These are phyloP conservation scores for Chionoecetes opilio DNA, from an alignment of 1,140 invertebrate genomes.

Conservation along the genomic window DNA sequence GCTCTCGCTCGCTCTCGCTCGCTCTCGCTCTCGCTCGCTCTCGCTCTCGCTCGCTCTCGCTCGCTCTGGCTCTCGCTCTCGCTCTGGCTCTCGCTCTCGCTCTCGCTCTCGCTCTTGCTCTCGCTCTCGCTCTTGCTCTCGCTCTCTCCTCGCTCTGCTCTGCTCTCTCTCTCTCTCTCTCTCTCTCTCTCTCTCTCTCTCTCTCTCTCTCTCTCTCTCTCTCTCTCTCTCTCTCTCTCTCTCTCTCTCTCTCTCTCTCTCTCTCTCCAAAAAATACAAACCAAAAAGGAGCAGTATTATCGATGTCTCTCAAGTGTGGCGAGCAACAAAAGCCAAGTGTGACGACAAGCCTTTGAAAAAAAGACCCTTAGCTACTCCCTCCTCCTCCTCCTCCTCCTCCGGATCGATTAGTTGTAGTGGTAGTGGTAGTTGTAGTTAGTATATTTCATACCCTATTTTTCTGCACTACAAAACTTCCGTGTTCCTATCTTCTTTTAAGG, in stretches of 20 bases:
- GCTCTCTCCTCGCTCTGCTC: slow-evolving; percentile 42
- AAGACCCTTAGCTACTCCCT: background rate
- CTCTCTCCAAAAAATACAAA: background rate
- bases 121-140: background rate
- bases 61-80: too few relatives aligned
- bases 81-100: background rate
- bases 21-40: too few relatives aligned
- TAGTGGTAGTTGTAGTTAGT: too few relatives aligned
- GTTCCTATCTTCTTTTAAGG: too few relatives aligned
- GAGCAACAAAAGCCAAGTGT: background rate
- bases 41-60: too few relatives aligned
- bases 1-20: background rate
- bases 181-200: slow-evolving; percentile 56
- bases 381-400: slow-evolving; percentile 1
- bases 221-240: slow-evolving; percentile 56
- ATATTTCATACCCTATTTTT: too few relatives aligned
- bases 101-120: too few relatives aligned
- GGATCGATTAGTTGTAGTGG: too few relatives aligned
- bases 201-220: slow-evolving; percentile 56
- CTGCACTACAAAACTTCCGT: too few relatives aligned
- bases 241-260: background rate
- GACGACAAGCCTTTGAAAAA: background rate
- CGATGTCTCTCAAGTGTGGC: background rate
- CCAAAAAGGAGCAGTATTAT: background rate
- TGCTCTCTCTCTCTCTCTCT: slow-evolving; percentile 57